These are phyloP conservation scores for Ambastaia sidthimunki DNA, from an alignment of 2,797 vertebrate species.

Conservation along the genomic window DNA sequence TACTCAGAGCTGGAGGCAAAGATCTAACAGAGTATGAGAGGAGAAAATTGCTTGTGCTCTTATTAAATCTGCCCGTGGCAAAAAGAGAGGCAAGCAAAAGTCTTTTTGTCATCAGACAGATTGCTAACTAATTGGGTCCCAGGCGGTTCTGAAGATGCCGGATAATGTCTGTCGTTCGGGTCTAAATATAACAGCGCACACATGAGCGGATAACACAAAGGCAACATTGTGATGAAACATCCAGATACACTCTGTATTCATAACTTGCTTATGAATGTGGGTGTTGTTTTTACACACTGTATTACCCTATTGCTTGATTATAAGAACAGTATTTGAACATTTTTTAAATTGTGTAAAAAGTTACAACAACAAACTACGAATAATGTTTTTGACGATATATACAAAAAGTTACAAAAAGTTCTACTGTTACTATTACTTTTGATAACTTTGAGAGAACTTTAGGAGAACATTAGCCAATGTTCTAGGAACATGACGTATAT, in stretches of 20 bases:
- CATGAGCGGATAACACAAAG: not conserved
- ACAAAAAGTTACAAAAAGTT: too few relatives aligned
- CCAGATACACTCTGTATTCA: slow-evolving; percentile 3
- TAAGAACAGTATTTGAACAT: too few relatives aligned
- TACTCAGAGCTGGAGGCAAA: slow-evolving; percentile 12
- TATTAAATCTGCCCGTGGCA: slow-evolving; percentile 77
- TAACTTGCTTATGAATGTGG: slow-evolving; percentile 29
- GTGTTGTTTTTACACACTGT: slow-evolving; percentile 24
- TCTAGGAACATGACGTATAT: too few relatives aligned
- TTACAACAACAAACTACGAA: too few relatives aligned
- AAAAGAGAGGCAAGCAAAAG: slow-evolving; percentile 63
- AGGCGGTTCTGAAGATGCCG: slow-evolving; percentile 64
- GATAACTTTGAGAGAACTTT: too few relatives aligned
- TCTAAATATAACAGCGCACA: slow-evolving; percentile 19
- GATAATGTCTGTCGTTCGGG: slow-evolving; percentile 47
- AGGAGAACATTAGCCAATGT: too few relatives aligned
- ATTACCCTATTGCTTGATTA: too few relatives aligned
- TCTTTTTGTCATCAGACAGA: slow-evolving; percentile 76
- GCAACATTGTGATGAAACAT: not conserved
- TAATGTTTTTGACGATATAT: too few relatives aligned
- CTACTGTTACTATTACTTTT: too few relatives aligned
- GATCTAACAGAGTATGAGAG: slow-evolving; percentile 53
- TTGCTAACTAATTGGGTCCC: slow-evolving; percentile 79
- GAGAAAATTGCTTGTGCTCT: slow-evolving; percentile 61
- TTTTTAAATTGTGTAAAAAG: too few relatives aligned